Evolutionary conservation across 2,888 invertebrate species (phyloP).

Genomic region (Digitonthophagus gazella): DNA sequence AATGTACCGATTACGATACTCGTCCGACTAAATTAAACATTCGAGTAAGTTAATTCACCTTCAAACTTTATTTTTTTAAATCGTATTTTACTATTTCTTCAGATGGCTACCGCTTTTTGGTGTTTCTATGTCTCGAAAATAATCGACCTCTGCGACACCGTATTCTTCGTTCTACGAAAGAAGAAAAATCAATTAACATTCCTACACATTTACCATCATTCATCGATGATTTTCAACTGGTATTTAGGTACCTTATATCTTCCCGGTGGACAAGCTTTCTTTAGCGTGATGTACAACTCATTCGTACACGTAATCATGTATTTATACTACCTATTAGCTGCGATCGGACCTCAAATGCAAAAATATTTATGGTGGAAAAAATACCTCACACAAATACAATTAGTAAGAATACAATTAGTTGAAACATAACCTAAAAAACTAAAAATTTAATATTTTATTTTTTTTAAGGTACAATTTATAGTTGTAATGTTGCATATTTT

Average conservation of each 20-base stretch:
- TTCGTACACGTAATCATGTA: conserved; percentile 93
- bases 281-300: conserved; percentile 77
- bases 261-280: conserved; percentile 85
- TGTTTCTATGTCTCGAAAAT: conserved; percentile 94
- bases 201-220: conserved; percentile 89
- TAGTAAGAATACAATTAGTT: conserved; percentile 55
- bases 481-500: conserved; percentile 32
- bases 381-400: conserved; percentile 84
- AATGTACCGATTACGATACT: conserved; percentile 69
- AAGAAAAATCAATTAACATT: conserved; percentile 87
- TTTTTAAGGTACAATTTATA: conserved; percentile 35
- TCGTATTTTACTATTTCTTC: conserved; percentile 35
- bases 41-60: conserved; percentile 54
- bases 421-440: not conserved
- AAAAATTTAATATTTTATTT: not conserved
- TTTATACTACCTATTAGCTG: conserved; percentile 81
- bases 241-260: conserved; percentile 58
- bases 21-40: conserved; percentile 60
- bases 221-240: conserved; percentile 88
- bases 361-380: conserved; percentile 91
- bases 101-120: conserved; percentile 90
- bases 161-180: conserved; percentile 89
- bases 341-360: conserved; percentile 77
- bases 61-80: conserved; percentile 10
- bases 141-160: conserved; percentile 89